These are phyloP conservation scores for Amazona ochrocephala DNA, from an alignment of 2,797 vertebrate genomes.

Conservation along the genomic window DNA sequence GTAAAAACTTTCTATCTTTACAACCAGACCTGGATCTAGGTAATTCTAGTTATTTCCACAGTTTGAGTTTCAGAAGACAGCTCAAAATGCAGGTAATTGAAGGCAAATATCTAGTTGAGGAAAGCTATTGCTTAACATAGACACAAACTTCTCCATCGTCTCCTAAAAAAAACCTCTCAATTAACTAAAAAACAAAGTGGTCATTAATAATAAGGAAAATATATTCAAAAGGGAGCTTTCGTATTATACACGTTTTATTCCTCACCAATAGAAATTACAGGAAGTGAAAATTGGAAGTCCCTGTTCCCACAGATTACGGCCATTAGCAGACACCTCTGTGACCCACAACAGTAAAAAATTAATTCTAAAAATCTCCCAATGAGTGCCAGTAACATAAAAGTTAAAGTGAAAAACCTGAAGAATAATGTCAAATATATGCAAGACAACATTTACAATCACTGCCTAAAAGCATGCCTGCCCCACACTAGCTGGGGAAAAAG, in stretches of 20 bases:
- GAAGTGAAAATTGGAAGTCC: constrained; percentile 49
- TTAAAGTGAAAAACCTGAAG: constrained; percentile 39
- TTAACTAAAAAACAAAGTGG: neutral
- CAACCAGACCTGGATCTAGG: neutral
- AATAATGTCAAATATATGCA: constrained; percentile 39
- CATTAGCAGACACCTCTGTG: constrained; percentile 41
- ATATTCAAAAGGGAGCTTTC: neutral
- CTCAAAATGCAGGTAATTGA: neutral
- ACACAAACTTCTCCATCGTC: neutral
- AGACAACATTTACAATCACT: neutral
- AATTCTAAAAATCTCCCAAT: constrained; percentile 14
- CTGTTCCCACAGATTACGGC: constrained; percentile 16
- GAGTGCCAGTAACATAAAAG: constrained; percentile 51
- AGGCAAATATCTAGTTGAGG: neutral
- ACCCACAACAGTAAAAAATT: constrained; percentile 21
- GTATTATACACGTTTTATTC: constrained; percentile 2
- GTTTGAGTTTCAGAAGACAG: neutral
- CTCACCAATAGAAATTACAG: constrained; percentile 1
- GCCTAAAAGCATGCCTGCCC: constrained; percentile 9
- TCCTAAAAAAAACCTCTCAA: neutral
- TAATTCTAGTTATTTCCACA: neutral
- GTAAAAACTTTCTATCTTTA: neutral
- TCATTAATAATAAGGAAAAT: neutral
- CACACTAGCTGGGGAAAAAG: neutral
- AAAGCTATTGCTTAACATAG: neutral